A percentile compares a stretch with the other conserved stretches of the same genome.
Evolutionary conservation across 2,797 vertebrate species (phyloP).

Genomic region (Phaenicophaeus curvirostris): DNA sequence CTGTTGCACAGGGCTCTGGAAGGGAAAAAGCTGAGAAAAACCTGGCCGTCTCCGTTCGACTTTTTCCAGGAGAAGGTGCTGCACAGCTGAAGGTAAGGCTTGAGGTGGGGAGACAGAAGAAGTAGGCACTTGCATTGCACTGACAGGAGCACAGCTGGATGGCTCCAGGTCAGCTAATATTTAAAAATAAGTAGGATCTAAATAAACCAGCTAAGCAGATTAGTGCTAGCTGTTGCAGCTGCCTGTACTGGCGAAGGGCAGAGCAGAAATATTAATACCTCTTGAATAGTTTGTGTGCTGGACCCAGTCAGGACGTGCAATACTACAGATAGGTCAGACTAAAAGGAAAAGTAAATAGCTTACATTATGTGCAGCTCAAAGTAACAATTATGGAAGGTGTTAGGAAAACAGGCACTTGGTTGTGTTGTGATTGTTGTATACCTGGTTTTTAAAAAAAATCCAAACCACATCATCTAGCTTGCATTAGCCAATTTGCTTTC

Average conservation of each 20-base stretch:
- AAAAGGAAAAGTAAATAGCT: neutral
- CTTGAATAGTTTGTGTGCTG: neutral
- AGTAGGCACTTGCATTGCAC: fast-evolving
- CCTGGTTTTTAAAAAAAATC: neutral
- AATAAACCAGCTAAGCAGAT: slow-evolving; percentile 1
- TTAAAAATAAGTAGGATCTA: slow-evolving; percentile 1
- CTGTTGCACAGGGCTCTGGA: neutral
- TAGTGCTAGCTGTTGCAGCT: neutral
- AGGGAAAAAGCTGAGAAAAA: neutral
- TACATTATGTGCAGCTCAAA: fast-evolving
- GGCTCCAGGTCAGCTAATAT: slow-evolving; percentile 10
- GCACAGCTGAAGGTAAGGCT: neutral
- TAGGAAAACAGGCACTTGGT: neutral
- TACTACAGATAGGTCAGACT: neutral
- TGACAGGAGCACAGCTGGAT: neutral
- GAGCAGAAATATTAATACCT: neutral
- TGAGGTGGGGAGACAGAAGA: neutral
- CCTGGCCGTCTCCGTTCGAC: neutral
- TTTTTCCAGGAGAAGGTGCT: neutral
- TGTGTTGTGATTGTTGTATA: neutral
- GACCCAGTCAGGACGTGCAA: neutral
- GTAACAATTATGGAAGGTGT: neutral
- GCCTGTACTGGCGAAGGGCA: neutral
- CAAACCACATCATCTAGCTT: neutral
- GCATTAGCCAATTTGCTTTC: neutral